These are phyloP conservation scores for Anguilla marmorata DNA, from an alignment of 2,797 vertebrate species.

Conservation along the genomic window DNA sequence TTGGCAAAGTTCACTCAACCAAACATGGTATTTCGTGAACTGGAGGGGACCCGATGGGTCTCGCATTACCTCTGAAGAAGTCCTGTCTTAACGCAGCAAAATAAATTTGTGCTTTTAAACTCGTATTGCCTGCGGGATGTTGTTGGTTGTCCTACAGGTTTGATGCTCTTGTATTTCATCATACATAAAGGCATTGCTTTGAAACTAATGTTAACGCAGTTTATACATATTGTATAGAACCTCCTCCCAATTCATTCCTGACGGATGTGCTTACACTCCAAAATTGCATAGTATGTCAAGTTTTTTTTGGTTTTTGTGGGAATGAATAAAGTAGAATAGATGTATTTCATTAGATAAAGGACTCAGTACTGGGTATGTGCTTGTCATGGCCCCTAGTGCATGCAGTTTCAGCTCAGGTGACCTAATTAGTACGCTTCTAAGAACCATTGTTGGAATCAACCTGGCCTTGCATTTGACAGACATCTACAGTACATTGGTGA, in stretches of 20 bases:
- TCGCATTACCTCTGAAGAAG: conserved; percentile 41
- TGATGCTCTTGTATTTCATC: background rate
- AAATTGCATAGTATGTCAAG: conserved; percentile 41
- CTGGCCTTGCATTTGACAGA: conserved; percentile 43
- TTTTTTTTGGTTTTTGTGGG: conserved; percentile 21
- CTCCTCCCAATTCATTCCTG: conserved; percentile 43
- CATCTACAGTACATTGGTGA: background rate
- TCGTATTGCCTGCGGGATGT: conserved; percentile 46
- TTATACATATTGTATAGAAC: conserved; percentile 51
- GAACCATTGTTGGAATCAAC: conserved; percentile 12
- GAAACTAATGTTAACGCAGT: conserved; percentile 49
- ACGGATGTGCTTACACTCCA: conserved; percentile 42
- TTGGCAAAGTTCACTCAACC: background rate
- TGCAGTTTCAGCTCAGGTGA: conserved; percentile 48
- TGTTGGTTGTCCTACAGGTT: conserved; percentile 25
- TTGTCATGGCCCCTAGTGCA: conserved; percentile 56
- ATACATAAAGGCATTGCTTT: conserved; percentile 4
- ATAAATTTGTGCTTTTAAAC: conserved; percentile 46
- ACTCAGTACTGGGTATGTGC: conserved; percentile 39
- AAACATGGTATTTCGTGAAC: background rate
- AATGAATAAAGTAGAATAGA: conserved; percentile 24
- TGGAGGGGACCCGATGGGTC: conserved; percentile 24
- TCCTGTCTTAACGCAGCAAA: conserved; percentile 50
- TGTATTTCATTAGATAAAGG: conserved; percentile 31
- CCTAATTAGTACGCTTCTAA: conserved; percentile 25